A percentile compares a stretch with the other conserved stretches of the same genome.
These are phyloP conservation scores for Mnemiopsis leidyi DNA, from an alignment of 37 sponge, comb jelly and placozoan species.

Conservation along the genomic window DNA sequence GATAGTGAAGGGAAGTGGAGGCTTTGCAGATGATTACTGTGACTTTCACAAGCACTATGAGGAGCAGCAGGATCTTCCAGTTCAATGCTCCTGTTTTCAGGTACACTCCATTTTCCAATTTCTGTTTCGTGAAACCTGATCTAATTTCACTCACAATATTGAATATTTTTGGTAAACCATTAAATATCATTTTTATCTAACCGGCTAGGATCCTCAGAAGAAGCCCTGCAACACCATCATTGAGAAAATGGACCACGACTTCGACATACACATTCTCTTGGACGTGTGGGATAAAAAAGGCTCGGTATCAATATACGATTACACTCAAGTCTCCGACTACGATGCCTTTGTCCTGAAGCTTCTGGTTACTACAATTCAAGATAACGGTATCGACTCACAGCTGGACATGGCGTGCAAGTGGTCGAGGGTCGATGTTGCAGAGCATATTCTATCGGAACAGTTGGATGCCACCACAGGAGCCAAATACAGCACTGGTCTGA, in stretches of 20 bases:
- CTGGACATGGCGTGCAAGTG: neutral
- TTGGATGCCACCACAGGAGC: slow-evolving; percentile 25
- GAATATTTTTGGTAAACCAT: too few relatives aligned
- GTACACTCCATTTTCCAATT: neutral
- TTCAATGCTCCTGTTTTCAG: slow-evolving; percentile 6
- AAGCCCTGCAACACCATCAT: neutral
- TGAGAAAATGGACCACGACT: slow-evolving; percentile 36
- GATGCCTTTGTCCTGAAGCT: neutral
- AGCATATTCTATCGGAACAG: slow-evolving; percentile 9
- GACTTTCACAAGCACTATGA: slow-evolving; percentile 22
- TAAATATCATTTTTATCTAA: neutral
- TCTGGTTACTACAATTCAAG: neutral
- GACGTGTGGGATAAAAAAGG: neutral
- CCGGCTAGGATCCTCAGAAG: neutral
- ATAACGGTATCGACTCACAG: neutral
- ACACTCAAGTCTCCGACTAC: neutral
- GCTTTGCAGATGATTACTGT: slow-evolving; percentile 56
- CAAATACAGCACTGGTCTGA: neutral
- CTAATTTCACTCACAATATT: too few relatives aligned
- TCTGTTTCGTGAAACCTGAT: neutral
- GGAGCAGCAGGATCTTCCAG: slow-evolving; percentile 23
- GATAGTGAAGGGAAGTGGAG: slow-evolving; percentile 29
- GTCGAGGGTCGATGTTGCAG: slow-evolving; percentile 25
- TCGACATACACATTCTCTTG: neutral
- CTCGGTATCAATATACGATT: neutral